Conservation (phyloP, 2,797 vertebrate species). For the Myotis daubentonii region DNA sequence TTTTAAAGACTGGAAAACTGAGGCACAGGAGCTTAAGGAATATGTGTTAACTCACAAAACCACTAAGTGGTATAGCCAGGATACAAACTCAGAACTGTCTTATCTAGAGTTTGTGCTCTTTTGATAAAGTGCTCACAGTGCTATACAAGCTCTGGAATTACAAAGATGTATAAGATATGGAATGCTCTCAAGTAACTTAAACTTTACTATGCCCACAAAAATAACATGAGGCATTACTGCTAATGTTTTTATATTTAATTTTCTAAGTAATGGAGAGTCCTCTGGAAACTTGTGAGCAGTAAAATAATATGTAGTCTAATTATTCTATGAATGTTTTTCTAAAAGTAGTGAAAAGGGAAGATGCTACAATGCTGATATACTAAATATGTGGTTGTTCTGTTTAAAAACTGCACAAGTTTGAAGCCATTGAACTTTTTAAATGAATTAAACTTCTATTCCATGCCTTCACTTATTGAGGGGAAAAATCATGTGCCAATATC, state of each 20-base stretch:
- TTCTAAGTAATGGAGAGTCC: not conserved
- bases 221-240: not conserved
- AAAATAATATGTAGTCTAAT: not conserved
- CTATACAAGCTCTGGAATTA: not conserved
- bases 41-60: not conserved
- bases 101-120: not conserved
- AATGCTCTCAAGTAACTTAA: not conserved
- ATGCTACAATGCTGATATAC: not conserved
- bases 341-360: not conserved
- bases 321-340: not conserved
- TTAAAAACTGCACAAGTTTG: not conserved
- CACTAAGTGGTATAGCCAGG: not conserved
- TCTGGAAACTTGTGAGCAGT: not conserved
- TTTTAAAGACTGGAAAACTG: not conserved
- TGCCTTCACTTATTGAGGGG: not conserved
- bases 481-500: not conserved
- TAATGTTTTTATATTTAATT: conserved; percentile 6
- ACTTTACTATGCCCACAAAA: not conserved
- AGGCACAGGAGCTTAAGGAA: not conserved
- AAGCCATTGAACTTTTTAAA: not conserved
- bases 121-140: not conserved
- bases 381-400: not conserved
- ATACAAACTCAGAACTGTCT: not conserved
- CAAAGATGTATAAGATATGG: not conserved
- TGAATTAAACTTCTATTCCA: not conserved